Percentiles rank a stretch among this genome's conserved stretches.
Conservation (phyloP, 2,113 vertebrate genomes). For the Muntiacus muntjak region DNA sequence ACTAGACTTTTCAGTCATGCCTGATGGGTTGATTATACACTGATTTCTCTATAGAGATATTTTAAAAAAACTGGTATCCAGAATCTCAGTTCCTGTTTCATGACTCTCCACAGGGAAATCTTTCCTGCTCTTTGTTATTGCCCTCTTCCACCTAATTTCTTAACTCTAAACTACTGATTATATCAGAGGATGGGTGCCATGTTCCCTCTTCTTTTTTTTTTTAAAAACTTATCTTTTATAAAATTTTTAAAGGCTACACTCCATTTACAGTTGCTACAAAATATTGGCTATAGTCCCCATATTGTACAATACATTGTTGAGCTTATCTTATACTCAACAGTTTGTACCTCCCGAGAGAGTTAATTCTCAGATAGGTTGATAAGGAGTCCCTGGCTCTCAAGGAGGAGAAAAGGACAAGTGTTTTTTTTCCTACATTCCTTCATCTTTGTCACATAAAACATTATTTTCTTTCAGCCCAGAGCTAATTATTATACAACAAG, state of each 20-base stretch:
- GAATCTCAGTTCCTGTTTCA: neutral
- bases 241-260: neutral
- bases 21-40: neutral
- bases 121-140: neutral
- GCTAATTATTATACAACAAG: neutral
- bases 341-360: neutral
- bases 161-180: neutral
- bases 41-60: neutral
- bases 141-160: neutral
- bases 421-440: neutral
- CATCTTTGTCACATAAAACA: neutral
- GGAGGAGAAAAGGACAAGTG: neutral
- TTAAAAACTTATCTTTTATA: neutral
- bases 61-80: neutral
- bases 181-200: neutral
- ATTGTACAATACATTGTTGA: neutral
- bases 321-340: neutral
- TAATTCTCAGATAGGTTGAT: neutral
- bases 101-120: neutral
- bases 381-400: neutral
- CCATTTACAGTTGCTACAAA: neutral
- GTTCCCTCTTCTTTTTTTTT: neutral
- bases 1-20: neutral
- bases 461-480: neutral
- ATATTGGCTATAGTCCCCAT: neutral